A percentile compares a stretch with the other conserved stretches of the same genome.
phyloP scores from a whole-genome alignment of 2,888 invertebrate genomes.

The Ophion costatus region DNA sequence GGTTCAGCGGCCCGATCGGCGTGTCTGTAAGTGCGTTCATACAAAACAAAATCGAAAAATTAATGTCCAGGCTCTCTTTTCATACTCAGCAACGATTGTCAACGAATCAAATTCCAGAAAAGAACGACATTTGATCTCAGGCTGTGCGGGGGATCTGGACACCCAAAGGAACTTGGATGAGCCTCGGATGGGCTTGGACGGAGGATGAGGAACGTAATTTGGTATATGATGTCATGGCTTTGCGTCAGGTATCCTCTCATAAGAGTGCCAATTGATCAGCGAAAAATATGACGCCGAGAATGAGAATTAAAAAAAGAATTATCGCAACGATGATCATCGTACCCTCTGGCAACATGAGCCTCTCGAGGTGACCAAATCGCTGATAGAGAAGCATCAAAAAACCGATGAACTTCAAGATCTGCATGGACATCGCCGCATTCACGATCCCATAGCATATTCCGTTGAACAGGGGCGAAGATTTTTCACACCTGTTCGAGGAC shows the following conservation, averaged over 20 bases:
- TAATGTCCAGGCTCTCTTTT: neutral
- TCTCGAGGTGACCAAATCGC: conserved; percentile 63
- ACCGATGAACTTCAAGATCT: conserved; percentile 71
- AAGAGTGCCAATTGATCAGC: neutral
- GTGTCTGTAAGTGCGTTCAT: conserved; percentile 38
- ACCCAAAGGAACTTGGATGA: neutral
- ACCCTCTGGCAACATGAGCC: conserved; percentile 48
- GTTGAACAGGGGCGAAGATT: conserved; percentile 62
- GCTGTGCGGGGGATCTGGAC: neutral
- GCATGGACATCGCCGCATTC: conserved; percentile 68
- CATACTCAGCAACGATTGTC: neutral
- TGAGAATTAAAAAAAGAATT: too few relatives aligned
- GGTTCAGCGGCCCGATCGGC: conserved; percentile 58
- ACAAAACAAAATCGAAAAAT: neutral
- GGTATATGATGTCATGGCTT: neutral
- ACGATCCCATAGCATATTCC: conserved; percentile 67
- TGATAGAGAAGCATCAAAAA: conserved; percentile 59
- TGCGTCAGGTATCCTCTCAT: neutral
- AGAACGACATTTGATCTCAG: neutral
- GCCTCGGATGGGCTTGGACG: neutral
- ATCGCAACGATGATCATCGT: neutral
- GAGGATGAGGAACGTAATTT: neutral
- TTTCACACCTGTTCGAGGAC: conserved; percentile 64
- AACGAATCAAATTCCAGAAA: neutral
- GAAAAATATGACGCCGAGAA: neutral